Conservation (phyloP, 2,113 vertebrate genomes). For the Chauna torquata region DNA sequence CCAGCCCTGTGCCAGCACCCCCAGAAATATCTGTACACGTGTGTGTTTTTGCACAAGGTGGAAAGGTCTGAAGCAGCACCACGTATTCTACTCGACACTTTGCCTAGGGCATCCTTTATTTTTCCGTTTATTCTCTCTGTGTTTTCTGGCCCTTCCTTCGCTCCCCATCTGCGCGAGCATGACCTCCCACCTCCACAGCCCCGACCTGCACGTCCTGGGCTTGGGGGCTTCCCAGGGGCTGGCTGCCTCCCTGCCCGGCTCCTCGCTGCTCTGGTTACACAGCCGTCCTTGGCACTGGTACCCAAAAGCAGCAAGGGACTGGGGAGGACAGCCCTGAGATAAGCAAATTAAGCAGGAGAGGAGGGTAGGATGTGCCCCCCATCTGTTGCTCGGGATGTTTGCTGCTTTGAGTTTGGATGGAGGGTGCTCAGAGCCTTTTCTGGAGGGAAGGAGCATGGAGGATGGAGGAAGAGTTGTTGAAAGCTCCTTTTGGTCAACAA, state of each 20-base stretch:
- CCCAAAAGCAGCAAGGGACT: not conserved
- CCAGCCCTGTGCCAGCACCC: not conserved
- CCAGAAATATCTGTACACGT: fast-evolving
- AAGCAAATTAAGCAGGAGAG: not conserved
- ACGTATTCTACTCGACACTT: not conserved
- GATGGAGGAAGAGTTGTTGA: not conserved
- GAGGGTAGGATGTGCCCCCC: not conserved
- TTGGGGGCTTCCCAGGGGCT: not conserved
- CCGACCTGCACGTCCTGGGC: not conserved
- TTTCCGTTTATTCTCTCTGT: not conserved
- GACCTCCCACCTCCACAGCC: not conserved
- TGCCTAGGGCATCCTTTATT: not conserved
- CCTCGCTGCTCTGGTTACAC: fast-evolving
- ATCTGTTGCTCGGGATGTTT: not conserved
- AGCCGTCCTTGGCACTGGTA: not conserved
- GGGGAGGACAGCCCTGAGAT: not conserved
- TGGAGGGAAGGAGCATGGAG: not conserved
- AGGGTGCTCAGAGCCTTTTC: not conserved
- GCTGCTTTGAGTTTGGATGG: fast-evolving
- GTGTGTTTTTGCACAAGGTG: not conserved
- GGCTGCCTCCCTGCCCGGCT: fast-evolving
- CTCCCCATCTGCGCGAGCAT: not conserved
- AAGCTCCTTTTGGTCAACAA: not conserved
- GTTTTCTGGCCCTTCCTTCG: not conserved
- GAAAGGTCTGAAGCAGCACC: not conserved